A percentile compares a stretch with the other conserved stretches of the same genome.
phyloP scores from a whole-genome alignment of 2,797 vertebrate genomes.

The Holocentrus rufus region DNA sequence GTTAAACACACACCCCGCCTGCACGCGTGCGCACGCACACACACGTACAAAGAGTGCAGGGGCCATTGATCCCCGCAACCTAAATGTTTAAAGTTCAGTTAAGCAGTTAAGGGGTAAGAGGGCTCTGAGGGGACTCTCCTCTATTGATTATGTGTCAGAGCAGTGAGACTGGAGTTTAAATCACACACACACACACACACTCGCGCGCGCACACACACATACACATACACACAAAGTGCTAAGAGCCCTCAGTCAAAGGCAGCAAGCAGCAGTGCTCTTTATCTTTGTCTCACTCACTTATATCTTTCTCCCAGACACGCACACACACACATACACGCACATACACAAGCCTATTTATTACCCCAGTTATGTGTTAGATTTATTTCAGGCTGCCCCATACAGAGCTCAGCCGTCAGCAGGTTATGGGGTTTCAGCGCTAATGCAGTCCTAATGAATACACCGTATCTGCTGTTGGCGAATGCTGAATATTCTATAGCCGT shows the following conservation, averaged over 20 bases:
- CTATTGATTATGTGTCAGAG: conserved; percentile 98
- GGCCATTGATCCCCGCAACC: conserved; percentile 94
- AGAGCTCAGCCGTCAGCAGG: conserved; percentile 72
- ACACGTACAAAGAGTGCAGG: conserved; percentile 76
- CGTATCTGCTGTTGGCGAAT: conserved; percentile 64
- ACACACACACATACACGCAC: conserved; percentile 39
- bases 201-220: conserved; percentile 15
- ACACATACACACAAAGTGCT: conserved; percentile 53
- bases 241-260: conserved; percentile 82
- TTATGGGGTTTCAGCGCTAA: conserved; percentile 76
- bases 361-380: conserved; percentile 81
- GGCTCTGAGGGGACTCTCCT: conserved; percentile 93
- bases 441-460: conserved; percentile 78
- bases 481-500: conserved; percentile 61
- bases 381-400: conserved; percentile 75
- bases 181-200: conserved; percentile 77
- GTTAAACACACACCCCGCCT: conserved; percentile 67
- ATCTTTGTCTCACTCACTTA: conserved; percentile 80
- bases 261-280: conserved; percentile 74
- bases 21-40: conserved; percentile 27
- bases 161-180: conserved; percentile 92
- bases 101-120: conserved; percentile 98
- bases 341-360: conserved; percentile 74
- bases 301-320: conserved; percentile 73
- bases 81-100: conserved; percentile 99